Evolutionary conservation across 2,113 vertebrate species (phyloP), one percentile per base, ranked within the genome.

Genomic region (Erpornis zantholeuca): DNA sequence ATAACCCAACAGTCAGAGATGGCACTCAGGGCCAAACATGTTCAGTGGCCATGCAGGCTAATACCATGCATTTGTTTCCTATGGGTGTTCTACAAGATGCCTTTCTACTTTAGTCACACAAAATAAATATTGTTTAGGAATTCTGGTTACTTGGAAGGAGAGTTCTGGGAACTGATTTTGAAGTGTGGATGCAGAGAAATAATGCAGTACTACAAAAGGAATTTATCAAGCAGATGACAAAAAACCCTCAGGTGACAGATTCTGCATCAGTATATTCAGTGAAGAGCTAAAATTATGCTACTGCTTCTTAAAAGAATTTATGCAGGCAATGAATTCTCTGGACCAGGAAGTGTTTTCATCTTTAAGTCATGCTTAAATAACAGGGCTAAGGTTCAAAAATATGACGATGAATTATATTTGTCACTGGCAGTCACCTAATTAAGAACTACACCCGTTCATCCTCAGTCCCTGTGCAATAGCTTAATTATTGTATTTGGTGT

Each of bases 111-210:
- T 21, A 80, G 89, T 97, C 88, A 97, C 23, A 12, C 38, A 29
- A 52, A 84, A 96, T 86, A 96, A 97, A 96, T 96, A 96, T 92
- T 96, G 92, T 94, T 97, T 93, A 96, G 95, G 85, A 96, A 96
- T 60, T 94, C 88, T 84, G 65, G 77, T 86, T 95, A 92, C 91
- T 92, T 83, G 90, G 95, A 95, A 96, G 20, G 53, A 72, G 83
- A 94, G 88, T 94, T 96, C 92, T 88, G 84, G 88, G 95, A 96
- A 96, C 27, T 71, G 85, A 89, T 84, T 93, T 65, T 84, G 65
- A 77, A 95, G 61, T 10, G n/a, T 16, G 53, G 72, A 94, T 93
- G 71, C 40, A 89, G 86, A 84, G 61, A 81, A 95, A 65, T 76
- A 86, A 86, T 29, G 70, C 31, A 73, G 71, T 69, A 64, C 56